These are phyloP conservation scores for Dioctria rufipes DNA, from an alignment of 2,888 invertebrate species.

Conservation along the genomic window DNA sequence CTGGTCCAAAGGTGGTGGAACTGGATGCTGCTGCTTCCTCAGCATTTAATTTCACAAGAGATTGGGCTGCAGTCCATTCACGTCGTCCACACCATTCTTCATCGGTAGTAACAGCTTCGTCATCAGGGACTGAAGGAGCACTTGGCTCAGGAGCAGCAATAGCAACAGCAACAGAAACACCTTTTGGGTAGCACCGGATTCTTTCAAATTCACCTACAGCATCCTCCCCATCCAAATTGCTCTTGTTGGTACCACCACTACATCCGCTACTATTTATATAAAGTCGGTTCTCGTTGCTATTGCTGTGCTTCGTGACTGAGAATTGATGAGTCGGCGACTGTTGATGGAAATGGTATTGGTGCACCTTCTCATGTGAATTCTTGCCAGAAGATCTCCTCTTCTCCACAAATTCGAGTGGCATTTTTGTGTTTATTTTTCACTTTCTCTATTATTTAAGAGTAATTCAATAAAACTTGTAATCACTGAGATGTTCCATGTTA, in stretches of 20 bases:
- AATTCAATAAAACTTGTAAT: too few relatives aligned
- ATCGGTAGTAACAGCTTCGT: constrained; percentile 60
- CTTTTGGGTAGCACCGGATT: constrained; percentile 38
- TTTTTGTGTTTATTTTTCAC: constrained; percentile 1
- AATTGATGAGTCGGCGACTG: constrained; percentile 52
- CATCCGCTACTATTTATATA: constrained; percentile 31
- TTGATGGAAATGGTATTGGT: constrained; percentile 56
- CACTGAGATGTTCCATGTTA: too few relatives aligned
- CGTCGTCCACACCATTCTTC: constrained; percentile 66
- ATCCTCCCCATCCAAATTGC: neutral
- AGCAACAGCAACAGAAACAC: constrained; percentile 12
- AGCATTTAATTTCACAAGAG: constrained; percentile 69
- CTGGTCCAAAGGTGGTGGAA: constrained; percentile 56
- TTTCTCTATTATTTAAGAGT: neutral
- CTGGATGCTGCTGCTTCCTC: constrained; percentile 62
- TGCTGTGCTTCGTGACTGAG: constrained; percentile 54
- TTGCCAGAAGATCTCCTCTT: constrained; percentile 31
- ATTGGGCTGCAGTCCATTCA: constrained; percentile 70
- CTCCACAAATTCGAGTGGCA: constrained; percentile 43
- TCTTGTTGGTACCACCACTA: constrained; percentile 60
- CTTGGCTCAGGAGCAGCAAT: constrained; percentile 53
- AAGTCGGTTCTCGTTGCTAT: constrained; percentile 44
- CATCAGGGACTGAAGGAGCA: constrained; percentile 58
- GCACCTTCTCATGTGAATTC: constrained; percentile 49
- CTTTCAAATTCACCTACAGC: constrained; percentile 34